These are phyloP conservation scores for Stramonita haemastoma DNA, from an alignment of 2,888 invertebrate genomes.

Conservation along the genomic window DNA sequence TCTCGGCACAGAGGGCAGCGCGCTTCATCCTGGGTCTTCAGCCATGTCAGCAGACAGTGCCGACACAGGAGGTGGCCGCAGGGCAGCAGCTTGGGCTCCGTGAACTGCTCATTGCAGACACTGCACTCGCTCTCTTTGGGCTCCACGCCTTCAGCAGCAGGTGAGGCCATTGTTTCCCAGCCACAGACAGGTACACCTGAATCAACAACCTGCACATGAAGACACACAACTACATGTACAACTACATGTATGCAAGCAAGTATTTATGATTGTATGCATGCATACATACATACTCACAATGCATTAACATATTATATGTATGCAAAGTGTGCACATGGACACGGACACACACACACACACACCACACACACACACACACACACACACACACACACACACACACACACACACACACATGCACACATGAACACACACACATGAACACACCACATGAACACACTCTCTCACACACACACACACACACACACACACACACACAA, in stretches of 20 bases:
- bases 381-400: slow-evolving; percentile 14
- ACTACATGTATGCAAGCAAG: too few relatives aligned
- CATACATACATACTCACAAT: too few relatives aligned
- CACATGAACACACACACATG: neutral
- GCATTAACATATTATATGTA: too few relatives aligned
- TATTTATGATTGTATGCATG: too few relatives aligned
- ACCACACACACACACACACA: too few relatives aligned
- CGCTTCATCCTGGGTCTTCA: neutral
- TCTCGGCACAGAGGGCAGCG: slow-evolving; percentile 33
- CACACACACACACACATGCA: neutral
- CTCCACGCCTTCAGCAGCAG: too few relatives aligned
- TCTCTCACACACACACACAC: neutral
- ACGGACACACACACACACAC: too few relatives aligned
- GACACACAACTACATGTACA: too few relatives aligned
- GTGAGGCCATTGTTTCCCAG: too few relatives aligned
- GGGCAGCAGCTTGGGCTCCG: slow-evolving; percentile 25
- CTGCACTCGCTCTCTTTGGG: slow-evolving; percentile 11
- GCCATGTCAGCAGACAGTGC: slow-evolving; percentile 29
- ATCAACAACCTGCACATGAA: too few relatives aligned
- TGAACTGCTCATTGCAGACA: slow-evolving; percentile 25
- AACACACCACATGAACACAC: neutral
- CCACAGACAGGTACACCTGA: too few relatives aligned
- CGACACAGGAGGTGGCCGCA: slow-evolving; percentile 36
- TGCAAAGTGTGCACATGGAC: too few relatives aligned
- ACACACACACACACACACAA: neutral